A percentile compares a stretch with the other conserved stretches of the same genome.
These are phyloP conservation scores for Danaus melanippus DNA, from an alignment of 1,140 invertebrate species.

Conservation along the genomic window DNA sequence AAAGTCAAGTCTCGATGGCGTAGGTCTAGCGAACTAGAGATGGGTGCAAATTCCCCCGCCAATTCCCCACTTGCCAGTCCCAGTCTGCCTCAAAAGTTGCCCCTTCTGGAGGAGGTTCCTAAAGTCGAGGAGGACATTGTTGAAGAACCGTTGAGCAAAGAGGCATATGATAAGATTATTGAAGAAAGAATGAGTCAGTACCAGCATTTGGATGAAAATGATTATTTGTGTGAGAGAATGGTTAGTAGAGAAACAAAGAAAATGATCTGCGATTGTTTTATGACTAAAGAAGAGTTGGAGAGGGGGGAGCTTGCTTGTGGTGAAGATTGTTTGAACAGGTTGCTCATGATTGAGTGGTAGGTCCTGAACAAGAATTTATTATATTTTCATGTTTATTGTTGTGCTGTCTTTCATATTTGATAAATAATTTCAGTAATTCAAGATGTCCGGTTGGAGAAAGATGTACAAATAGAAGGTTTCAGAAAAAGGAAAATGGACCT, in stretches of 20 bases:
- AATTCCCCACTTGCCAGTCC: conserved; percentile 57
- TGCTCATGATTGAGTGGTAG: conserved; percentile 98
- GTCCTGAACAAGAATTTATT: conserved; percentile 4
- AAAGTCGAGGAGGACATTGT: conserved; percentile 35
- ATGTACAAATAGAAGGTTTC: conserved; percentile 96
- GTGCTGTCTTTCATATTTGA: no score
- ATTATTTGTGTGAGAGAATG: conserved; percentile 85
- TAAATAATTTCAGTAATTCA: conserved; percentile 80
- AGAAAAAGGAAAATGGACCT: conserved; percentile 87
- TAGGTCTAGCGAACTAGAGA: conserved; percentile 86
- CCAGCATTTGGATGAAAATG: conserved; percentile 86
- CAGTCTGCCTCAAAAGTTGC: conserved; percentile 42
- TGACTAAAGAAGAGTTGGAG: conserved; percentile 89
- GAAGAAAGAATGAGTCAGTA: conserved; percentile 84
- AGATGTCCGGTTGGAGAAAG: conserved; percentile 88
- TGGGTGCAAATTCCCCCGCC: conserved; percentile 71
- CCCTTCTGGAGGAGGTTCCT: conserved; percentile 38
- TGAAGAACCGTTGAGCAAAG: conserved; percentile 46
- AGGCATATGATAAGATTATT: conserved; percentile 73
- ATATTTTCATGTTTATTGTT: no score
- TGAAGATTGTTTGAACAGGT: conserved; percentile 95
- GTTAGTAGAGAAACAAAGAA: conserved; percentile 90
- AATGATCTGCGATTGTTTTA: conserved; percentile 96
- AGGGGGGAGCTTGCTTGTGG: conserved; percentile 91
- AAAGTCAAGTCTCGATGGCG: conserved; percentile 91